phyloP scores from a whole-genome alignment of 1,140 invertebrate genomes.

The Metopolophium dirhodum region DNA sequence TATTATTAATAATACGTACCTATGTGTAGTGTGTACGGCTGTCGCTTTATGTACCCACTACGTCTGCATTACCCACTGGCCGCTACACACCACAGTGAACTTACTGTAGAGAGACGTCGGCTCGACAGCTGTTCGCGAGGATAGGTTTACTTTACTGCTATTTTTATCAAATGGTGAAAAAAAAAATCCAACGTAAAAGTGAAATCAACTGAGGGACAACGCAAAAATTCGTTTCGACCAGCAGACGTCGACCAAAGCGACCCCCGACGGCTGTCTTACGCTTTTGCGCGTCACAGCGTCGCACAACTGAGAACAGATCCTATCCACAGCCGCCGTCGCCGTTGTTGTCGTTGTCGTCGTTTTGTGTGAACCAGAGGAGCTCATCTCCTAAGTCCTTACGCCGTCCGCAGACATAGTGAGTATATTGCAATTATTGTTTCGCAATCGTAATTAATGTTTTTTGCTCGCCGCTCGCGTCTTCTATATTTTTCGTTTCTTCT shows the following conservation, averaged over 20 bases:
- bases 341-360: background rate
- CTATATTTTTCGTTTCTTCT: too few species aligned
- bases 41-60: background rate
- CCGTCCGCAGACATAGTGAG: background rate
- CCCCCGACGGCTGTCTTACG: background rate
- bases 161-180: conserved; percentile 42
- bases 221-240: background rate
- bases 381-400: background rate
- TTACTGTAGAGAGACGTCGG: conserved; percentile 64
- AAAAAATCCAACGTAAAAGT: background rate
- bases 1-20: background rate
- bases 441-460: background rate
- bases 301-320: background rate
- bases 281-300: background rate
- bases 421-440: background rate
- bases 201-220: conserved; percentile 9
- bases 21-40: background rate
- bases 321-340: background rate
- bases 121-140: conserved; percentile 55
- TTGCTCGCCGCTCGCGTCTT: background rate
- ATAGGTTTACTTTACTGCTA: conserved; percentile 32
- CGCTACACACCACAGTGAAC: background rate
- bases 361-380: background rate
- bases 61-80: background rate
- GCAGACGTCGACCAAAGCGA: background rate